Evolutionary conservation across 2,888 invertebrate species (phyloP).

Genomic region (Busseola fusca): DNA sequence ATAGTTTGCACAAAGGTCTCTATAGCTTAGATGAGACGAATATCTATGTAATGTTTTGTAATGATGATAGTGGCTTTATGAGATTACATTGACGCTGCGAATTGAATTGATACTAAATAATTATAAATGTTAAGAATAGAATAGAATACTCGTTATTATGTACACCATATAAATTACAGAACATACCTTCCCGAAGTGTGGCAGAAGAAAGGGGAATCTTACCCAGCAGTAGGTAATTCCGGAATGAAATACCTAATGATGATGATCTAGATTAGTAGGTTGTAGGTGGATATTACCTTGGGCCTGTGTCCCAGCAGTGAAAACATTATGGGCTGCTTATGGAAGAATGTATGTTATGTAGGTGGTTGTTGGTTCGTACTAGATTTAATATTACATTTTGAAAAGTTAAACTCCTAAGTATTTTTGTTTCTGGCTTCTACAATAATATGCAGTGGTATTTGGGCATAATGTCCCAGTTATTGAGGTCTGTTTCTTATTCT

Average conservation of each 20-base stretch:
- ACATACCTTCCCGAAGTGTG: not conserved
- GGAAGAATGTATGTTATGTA: too few relatives aligned
- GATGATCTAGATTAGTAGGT: not conserved
- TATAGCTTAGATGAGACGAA: slow-evolving; percentile 27
- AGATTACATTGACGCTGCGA: slow-evolving; percentile 11
- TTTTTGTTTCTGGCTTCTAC: not conserved
- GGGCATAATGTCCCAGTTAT: not conserved
- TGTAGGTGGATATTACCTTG: too few relatives aligned
- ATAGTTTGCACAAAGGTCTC: slow-evolving; percentile 34
- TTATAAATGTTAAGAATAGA: too few relatives aligned
- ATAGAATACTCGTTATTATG: too few relatives aligned
- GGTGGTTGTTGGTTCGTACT: not conserved
- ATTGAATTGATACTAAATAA: too few relatives aligned
- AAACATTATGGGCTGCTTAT: too few relatives aligned
- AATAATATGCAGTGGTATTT: not conserved
- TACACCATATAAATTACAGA: too few relatives aligned
- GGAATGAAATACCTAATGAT: not conserved
- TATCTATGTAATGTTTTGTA: slow-evolving; percentile 22
- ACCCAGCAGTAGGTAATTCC: not conserved
- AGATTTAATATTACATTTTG: not conserved
- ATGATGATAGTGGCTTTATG: not conserved
- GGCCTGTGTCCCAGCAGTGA: too few relatives aligned
- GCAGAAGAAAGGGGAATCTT: not conserved
- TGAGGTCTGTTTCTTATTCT: not conserved
- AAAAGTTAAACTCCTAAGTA: not conserved